Evolutionary conservation across 1,140 invertebrate species (phyloP).

Genomic region (Acyrthosiphon pisum): DNA sequence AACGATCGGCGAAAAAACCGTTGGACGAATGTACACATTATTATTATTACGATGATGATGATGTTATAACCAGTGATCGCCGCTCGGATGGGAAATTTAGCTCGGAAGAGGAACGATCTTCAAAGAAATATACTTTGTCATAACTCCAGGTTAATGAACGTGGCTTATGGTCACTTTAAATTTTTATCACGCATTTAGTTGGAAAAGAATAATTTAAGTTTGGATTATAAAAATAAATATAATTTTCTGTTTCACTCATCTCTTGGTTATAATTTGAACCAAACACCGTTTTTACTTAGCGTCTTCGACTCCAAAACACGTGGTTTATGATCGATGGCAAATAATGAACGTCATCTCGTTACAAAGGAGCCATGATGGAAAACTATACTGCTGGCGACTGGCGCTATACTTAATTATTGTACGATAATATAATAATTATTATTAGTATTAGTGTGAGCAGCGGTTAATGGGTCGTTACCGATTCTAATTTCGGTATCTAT

Average conservation of each 20-base stretch:
- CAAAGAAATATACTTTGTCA: background rate
- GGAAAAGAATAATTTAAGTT: background rate
- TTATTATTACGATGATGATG: background rate
- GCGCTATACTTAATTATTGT: background rate
- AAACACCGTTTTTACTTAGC: background rate
- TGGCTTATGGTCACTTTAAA: background rate
- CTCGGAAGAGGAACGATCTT: background rate
- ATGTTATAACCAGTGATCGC: background rate
- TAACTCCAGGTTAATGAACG: background rate
- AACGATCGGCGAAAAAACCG: background rate
- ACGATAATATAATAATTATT: background rate
- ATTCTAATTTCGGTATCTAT: conserved; percentile 23
- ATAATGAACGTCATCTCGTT: background rate
- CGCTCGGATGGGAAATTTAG: background rate
- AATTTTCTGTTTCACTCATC: background rate
- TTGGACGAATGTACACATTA: background rate
- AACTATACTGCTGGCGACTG: background rate
- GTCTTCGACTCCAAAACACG: background rate
- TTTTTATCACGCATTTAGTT: background rate
- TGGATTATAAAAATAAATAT: background rate
- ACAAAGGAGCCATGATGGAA: background rate
- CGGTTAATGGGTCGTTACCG: background rate
- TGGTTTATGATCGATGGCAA: background rate
- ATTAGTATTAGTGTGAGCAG: background rate
- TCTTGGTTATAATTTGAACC: background rate